Evolutionary conservation across 2,888 invertebrate species (phyloP).

Genomic region (Odontothrips loti): DNA sequence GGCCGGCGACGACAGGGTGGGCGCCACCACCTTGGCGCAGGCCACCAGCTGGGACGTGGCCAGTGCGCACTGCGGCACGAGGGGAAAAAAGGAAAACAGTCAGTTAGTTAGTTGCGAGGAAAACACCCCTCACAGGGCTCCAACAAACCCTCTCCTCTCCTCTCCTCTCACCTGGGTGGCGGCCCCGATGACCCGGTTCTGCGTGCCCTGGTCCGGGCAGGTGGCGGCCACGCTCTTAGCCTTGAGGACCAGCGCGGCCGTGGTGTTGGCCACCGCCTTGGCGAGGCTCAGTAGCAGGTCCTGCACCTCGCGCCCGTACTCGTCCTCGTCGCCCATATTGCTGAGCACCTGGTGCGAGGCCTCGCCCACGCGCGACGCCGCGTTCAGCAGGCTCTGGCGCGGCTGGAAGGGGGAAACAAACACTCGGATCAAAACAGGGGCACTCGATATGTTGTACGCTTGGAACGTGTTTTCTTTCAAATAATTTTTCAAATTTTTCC

Average conservation of each 20-base stretch:
- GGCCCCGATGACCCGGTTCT: slow-evolving; percentile 87
- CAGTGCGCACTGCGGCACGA: slow-evolving; percentile 73
- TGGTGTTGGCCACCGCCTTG: slow-evolving; percentile 96
- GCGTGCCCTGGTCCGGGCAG: slow-evolving; percentile 71
- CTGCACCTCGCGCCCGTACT: slow-evolving; percentile 74
- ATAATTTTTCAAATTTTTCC: background rate
- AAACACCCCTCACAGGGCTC: no score
- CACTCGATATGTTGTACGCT: background rate
- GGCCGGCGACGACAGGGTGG: slow-evolving; percentile 72
- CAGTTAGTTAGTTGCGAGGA: no score
- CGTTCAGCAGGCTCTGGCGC: slow-evolving; percentile 86
- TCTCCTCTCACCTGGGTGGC: slow-evolving; percentile 65
- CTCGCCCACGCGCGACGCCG: slow-evolving; percentile 94
- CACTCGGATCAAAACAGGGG: no score
- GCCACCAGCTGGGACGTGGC: slow-evolving; percentile 97
- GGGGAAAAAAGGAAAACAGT: background rate
- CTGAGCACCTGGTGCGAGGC: slow-evolving; percentile 90
- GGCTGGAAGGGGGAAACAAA: slow-evolving; percentile 53
- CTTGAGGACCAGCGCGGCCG: slow-evolving; percentile 90
- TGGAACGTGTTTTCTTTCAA: background rate
- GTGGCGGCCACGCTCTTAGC: slow-evolving; percentile 95
- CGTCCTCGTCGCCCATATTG: slow-evolving; percentile 89
- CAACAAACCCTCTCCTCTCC: no score
- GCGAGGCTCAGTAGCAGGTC: slow-evolving; percentile 91
- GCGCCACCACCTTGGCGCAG: slow-evolving; percentile 90